Evolutionary conservation across 2,888 invertebrate genomes (phyloP).

Genomic region (Nephrotoma appendiculata): DNA sequence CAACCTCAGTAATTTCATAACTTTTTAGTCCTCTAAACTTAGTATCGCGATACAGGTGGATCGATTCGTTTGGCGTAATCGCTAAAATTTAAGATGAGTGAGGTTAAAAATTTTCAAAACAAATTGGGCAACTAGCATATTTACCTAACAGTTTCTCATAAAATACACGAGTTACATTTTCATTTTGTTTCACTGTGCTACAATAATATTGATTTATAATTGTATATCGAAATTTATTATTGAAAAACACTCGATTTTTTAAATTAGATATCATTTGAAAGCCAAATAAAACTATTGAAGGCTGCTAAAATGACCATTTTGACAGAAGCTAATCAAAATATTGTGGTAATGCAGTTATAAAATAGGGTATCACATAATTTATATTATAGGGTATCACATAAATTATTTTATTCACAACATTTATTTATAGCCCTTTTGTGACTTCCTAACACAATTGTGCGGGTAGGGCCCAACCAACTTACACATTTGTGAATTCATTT

Average conservation of each 20-base stretch:
- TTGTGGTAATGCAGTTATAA: too few relatives aligned
- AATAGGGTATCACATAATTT: too few relatives aligned
- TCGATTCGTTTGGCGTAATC: not conserved
- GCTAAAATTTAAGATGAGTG: not conserved
- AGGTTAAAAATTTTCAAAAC: not conserved
- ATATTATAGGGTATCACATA: too few relatives aligned
- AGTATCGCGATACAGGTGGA: not conserved
- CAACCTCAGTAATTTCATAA: not conserved
- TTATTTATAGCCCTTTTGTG: too few relatives aligned
- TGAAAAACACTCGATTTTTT: not conserved
- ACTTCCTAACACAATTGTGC: too few relatives aligned
- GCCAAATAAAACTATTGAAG: not conserved
- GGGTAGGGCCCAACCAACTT: too few relatives aligned
- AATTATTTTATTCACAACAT: too few relatives aligned
- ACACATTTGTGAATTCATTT: too few relatives aligned
- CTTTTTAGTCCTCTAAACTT: not conserved
- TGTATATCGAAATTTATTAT: not conserved
- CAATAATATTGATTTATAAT: not conserved
- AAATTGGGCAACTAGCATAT: not conserved
- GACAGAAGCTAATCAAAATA: too few relatives aligned
- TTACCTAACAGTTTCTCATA: not conserved
- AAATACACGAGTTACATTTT: not conserved
- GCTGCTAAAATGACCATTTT: too few relatives aligned
- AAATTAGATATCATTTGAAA: not conserved
- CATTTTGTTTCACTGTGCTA: not conserved